phyloP scores from a whole-genome alignment of 2,113 vertebrate species.

The Guaruba guarouba region DNA sequence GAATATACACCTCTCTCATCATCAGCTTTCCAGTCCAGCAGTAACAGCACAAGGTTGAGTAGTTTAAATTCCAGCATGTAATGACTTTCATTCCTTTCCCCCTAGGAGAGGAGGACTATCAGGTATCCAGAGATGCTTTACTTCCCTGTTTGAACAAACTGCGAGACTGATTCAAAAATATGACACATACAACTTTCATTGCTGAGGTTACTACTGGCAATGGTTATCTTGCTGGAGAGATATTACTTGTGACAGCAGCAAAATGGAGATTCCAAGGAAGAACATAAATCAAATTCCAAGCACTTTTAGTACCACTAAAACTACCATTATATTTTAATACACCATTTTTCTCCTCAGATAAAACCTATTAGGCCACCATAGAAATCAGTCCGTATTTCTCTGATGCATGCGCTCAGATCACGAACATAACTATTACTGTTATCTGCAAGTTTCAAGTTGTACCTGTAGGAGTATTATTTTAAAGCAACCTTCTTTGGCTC shows the following conservation, averaged over 20 bases:
- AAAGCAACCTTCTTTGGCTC: not conserved
- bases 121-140: not conserved
- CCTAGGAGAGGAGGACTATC: not conserved
- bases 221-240: slow-evolving; percentile 27
- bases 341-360: not conserved
- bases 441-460: not conserved
- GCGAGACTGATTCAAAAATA: not conserved
- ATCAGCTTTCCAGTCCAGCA: not conserved
- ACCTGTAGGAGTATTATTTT: not conserved
- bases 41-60: not conserved
- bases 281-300: slow-evolving; percentile 25
- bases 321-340: slow-evolving; percentile 5
- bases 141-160: not conserved
- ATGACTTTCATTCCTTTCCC: not conserved
- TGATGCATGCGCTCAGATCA: not conserved
- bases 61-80: not conserved
- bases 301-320: slow-evolving; percentile 43
- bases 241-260: slow-evolving; percentile 43
- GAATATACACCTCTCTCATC: not conserved
- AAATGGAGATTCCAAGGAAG: slow-evolving; percentile 14
- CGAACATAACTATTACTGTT: not conserved
- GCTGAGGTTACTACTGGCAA: slow-evolving; percentile 20
- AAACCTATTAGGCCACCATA: not conserved
- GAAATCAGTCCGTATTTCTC: not conserved
- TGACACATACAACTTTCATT: slow-evolving; percentile 5